A percentile compares a stretch with the other conserved stretches of the same genome.
Conservation (phyloP, 2,113 vertebrate genomes). For the Otolemur garnettii region DNA sequence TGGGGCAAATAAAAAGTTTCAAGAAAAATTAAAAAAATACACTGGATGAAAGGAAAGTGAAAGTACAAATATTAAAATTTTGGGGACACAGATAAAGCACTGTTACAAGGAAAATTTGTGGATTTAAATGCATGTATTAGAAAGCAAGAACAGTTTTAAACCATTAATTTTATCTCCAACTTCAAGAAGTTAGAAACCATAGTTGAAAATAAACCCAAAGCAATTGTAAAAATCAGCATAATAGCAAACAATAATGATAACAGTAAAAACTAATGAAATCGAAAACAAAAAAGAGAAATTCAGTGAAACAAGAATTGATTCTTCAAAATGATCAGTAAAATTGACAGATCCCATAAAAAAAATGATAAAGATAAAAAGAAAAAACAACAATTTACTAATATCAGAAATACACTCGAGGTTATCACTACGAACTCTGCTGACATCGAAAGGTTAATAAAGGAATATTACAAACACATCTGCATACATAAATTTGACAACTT, state of each 20-base stretch:
- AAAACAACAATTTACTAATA: neutral
- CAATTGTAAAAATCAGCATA: neutral
- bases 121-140: neutral
- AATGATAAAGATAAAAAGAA: neutral
- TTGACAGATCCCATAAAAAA: neutral
- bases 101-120: neutral
- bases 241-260: neutral
- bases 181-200: neutral
- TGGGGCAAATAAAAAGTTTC: neutral
- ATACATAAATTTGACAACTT: neutral
- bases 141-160: neutral
- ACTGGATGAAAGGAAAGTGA: neutral
- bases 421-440: neutral
- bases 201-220: neutral
- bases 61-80: neutral
- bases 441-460: neutral
- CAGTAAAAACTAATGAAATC: neutral
- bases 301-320: neutral
- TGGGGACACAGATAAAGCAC: neutral
- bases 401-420: neutral
- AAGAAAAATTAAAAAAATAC: neutral
- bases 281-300: neutral
- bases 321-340: neutral
- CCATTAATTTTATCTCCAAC: neutral
- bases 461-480: neutral